These are phyloP conservation scores for Tachina grossa DNA, from an alignment of 2,888 invertebrate genomes.

Conservation along the genomic window DNA sequence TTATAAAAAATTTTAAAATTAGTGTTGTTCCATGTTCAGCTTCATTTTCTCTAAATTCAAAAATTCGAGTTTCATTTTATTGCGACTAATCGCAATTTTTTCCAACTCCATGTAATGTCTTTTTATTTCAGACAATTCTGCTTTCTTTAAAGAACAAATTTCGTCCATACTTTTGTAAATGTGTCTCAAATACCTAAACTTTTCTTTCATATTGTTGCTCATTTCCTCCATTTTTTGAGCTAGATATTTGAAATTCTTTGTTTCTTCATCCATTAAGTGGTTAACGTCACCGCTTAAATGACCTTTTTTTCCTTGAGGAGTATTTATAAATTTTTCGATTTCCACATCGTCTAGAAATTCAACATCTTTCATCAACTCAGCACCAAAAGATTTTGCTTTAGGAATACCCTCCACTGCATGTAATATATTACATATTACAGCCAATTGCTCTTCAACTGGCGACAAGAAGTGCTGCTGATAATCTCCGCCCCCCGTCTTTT, in stretches of 20 bases:
- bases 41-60: constrained; percentile 38
- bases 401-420: constrained; percentile 28
- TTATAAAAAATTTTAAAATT: no score
- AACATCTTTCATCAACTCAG: no score
- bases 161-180: constrained; percentile 3
- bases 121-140: neutral
- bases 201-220: neutral
- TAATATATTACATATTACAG: constrained; percentile 23
- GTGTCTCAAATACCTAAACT: neutral
- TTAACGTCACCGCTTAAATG: constrained; percentile 21
- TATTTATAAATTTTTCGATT: constrained; percentile 5
- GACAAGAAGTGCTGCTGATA: constrained; percentile 32
- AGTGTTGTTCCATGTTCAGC: no score
- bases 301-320: constrained; percentile 21
- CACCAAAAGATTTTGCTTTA: constrained; percentile 28
- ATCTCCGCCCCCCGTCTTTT: constrained; percentile 21
- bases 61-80: constrained; percentile 36
- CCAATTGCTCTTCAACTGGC: constrained; percentile 27
- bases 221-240: neutral
- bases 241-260: neutral
- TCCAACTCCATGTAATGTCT: constrained; percentile 24
- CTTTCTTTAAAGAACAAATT: constrained; percentile 17
- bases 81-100: constrained; percentile 2
- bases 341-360: neutral
- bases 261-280: constrained; percentile 15